Evolutionary conservation across 2,888 invertebrate species (phyloP).

Genomic region (Halocaridina rubra): DNA sequence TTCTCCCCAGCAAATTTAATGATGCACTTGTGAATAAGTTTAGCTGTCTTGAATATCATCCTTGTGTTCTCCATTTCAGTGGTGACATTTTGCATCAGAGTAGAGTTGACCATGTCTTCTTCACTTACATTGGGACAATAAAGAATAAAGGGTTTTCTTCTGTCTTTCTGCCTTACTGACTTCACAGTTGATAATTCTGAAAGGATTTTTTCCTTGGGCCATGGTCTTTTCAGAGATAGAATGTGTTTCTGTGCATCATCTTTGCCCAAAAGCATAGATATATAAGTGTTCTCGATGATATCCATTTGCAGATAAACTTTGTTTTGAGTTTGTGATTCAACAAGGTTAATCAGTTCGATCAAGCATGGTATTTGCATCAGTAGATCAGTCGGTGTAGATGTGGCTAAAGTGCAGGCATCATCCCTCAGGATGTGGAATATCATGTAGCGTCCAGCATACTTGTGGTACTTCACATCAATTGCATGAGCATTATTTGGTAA

Average conservation of each 20-base stretch:
- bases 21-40: neutral
- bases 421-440: neutral
- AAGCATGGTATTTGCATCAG: neutral
- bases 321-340: no score
- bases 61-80: no score
- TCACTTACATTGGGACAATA: neutral
- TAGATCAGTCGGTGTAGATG: neutral
- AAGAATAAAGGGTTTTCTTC: neutral
- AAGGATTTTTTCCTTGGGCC: neutral
- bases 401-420: neutral
- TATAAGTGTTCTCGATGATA: no score
- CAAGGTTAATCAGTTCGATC: neutral
- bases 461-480: neutral
- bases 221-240: neutral
- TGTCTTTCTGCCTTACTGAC: slow-evolving; percentile 10
- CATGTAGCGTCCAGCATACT: neutral
- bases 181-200: neutral
- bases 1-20: no score
- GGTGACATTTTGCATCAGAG: neutral
- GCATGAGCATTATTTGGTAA: neutral
- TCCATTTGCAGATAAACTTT: neutral
- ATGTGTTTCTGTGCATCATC: slow-evolving; percentile 3
- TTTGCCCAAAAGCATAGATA: neutral
- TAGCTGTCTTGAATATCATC: neutral
- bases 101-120: neutral